Conservation (phyloP, 2,113 vertebrate genomes). For the Calonectris borealis region DNA sequence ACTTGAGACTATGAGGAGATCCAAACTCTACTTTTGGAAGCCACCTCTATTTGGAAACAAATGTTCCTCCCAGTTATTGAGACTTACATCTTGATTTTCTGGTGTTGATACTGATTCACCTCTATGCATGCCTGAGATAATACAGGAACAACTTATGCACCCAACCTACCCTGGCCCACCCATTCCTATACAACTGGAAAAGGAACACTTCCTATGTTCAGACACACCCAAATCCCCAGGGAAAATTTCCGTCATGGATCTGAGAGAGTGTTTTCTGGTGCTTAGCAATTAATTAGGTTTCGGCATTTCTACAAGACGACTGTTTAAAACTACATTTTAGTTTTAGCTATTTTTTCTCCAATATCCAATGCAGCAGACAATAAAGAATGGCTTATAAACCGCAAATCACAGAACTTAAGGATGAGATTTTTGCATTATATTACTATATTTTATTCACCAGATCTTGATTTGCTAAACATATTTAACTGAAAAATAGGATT, state of each 20-base stretch:
- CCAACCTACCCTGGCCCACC: background rate
- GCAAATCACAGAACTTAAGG: background rate
- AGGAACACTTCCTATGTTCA: background rate
- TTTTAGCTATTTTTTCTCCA: background rate
- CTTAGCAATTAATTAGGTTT: background rate
- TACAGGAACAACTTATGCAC: background rate
- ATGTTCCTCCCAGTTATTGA: background rate
- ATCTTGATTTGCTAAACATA: background rate
- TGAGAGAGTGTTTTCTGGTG: background rate
- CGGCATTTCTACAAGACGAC: background rate
- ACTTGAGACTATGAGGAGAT: background rate
- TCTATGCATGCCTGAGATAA: background rate
- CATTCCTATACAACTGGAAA: background rate
- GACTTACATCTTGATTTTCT: background rate
- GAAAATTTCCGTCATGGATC: background rate
- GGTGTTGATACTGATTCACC: background rate
- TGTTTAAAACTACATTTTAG: background rate
- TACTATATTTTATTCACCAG: background rate
- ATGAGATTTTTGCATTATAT: background rate
- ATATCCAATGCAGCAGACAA: background rate
- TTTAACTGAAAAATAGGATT: background rate
- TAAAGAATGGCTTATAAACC: background rate
- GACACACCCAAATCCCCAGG: background rate
- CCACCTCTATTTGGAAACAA: background rate
- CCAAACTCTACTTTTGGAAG: background rate